Percentiles rank a stretch among this genome's conserved stretches.
phyloP scores from a whole-genome alignment of 2,888 invertebrate species.

The Morpho helenor region DNA sequence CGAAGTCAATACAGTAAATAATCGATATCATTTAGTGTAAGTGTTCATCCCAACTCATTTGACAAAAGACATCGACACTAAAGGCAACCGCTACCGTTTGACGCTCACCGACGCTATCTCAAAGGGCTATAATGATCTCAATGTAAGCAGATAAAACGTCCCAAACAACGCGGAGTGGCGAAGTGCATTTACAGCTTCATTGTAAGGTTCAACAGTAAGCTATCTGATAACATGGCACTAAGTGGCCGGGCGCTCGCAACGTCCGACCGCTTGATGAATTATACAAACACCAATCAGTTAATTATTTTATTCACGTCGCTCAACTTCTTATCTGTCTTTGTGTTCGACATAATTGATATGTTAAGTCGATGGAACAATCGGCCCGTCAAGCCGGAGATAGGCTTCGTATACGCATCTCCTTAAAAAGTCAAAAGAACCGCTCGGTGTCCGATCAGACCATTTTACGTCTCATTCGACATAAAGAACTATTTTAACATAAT shows the following conservation, averaged over 20 bases:
- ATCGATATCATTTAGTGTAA: constrained; percentile 7
- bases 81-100: constrained; percentile 4
- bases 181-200: constrained; percentile 63
- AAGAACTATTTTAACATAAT: constrained; percentile 67
- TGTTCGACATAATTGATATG: constrained; percentile 77
- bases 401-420: constrained; percentile 25
- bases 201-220: constrained; percentile 49
- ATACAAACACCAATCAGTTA: constrained; percentile 78
- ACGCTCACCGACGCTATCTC: constrained; percentile 10
- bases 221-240: constrained; percentile 67
- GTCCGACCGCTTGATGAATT: constrained; percentile 67
- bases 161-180: constrained; percentile 43
- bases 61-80: constrained; percentile 13
- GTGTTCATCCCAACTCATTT: constrained; percentile 4
- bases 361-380: constrained; percentile 75
- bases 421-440: constrained; percentile 32
- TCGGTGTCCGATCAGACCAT: constrained; percentile 36
- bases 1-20: not conserved
- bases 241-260: constrained; percentile 60
- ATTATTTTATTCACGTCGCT: constrained; percentile 78
- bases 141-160: constrained; percentile 16
- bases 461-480: constrained; percentile 51
- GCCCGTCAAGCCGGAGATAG: constrained; percentile 55
- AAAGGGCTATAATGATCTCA: constrained; percentile 14
- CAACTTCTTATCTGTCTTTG: constrained; percentile 68